Conservation (phyloP, 2,888 invertebrate species). For the Theristus sp. region DNA sequence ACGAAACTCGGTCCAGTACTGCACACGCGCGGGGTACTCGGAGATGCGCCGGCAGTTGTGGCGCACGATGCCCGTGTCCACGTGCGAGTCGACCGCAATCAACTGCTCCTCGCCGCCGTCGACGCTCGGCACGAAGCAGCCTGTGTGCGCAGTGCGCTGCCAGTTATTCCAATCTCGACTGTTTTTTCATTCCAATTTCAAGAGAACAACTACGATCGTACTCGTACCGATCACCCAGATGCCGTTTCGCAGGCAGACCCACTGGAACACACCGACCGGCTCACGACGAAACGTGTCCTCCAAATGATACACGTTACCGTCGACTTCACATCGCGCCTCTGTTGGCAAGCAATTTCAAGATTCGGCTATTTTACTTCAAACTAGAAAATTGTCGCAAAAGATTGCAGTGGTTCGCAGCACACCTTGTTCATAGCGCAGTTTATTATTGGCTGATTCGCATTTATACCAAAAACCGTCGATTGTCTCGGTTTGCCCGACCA, state of each 20-base stretch:
- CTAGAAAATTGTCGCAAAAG: too few relatives aligned
- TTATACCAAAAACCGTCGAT: constrained; percentile 19
- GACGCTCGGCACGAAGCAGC: not conserved
- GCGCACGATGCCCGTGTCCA: constrained; percentile 14
- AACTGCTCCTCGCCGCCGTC: not conserved
- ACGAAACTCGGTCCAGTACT: constrained; percentile 50
- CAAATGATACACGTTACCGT: constrained; percentile 12
- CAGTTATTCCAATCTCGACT: too few relatives aligned
- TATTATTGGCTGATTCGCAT: constrained; percentile 12
- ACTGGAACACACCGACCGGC: constrained; percentile 19
- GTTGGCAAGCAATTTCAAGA: not conserved
- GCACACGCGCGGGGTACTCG: constrained; percentile 23
- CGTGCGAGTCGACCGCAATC: not conserved
- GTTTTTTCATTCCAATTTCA: not conserved
- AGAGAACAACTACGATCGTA: not conserved
- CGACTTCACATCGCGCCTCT: constrained; percentile 19
- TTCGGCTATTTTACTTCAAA: too few relatives aligned
- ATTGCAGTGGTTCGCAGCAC: not conserved
- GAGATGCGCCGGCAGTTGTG: constrained; percentile 21
- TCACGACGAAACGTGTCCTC: constrained; percentile 15
- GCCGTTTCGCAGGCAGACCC: constrained; percentile 22
- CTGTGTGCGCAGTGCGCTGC: too few relatives aligned
- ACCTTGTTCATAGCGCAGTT: constrained; percentile 20
- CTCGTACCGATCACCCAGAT: constrained; percentile 16
- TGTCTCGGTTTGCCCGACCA: constrained; percentile 15